Base-by-base conservation (phyloP, 1,140 invertebrate species). In the Chymomyza costata region DNA sequence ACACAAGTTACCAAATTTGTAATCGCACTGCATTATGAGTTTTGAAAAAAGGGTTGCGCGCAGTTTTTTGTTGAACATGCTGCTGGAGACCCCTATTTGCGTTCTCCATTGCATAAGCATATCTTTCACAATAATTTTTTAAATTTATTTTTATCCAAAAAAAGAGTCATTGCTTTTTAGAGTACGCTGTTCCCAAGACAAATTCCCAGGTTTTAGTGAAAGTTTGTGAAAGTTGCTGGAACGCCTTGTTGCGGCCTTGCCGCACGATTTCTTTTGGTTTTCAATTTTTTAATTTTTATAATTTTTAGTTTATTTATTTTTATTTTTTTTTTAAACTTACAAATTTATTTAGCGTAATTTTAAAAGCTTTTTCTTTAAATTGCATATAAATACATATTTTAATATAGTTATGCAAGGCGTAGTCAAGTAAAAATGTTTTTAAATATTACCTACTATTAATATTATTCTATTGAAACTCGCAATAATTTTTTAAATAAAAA, bases 361-460 rank as follows among this genome's bases (percentile, higher is more conserved):
- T n/a, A n/a, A n/a, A n/a, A n/a, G n/a, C n/a, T n/a, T n/a, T n/a
- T n/a, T n/a, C n/a, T n/a, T n/a, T n/a, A n/a, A n/a, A n/a, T n/a
- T n/a, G n/a, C n/a, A n/a, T n/a, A n/a, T n/a, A n/a, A n/a, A n/a
- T n/a, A n/a, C n/a, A n/a, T n/a, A n/a, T n/a, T n/a, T n/a, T n/a
- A n/a, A n/a, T n/a, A n/a, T n/a, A n/a, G n/a, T n/a, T n/a, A n/a
- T n/a, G n/a, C 18, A 57, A 39, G 40, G 45, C 59, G 43, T 76
- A 74, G 70, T 69, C 65, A 65, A 53, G 58, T 70, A 76, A 78
- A 49, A 35, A 57, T 70, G 56, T 76, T 78, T 78, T 78, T 59
- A 70, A 78, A 57, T 70, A 70, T 55, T 74, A 59, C 34, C 47
- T 54, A 47, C 47, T 55, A 73, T 67, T 71, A 59, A 63, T 66